Percentiles rank a stretch among this genome's conserved stretches.
Conservation (phyloP, 2,888 invertebrate genomes). For the Malthinus seriepunctatus region DNA sequence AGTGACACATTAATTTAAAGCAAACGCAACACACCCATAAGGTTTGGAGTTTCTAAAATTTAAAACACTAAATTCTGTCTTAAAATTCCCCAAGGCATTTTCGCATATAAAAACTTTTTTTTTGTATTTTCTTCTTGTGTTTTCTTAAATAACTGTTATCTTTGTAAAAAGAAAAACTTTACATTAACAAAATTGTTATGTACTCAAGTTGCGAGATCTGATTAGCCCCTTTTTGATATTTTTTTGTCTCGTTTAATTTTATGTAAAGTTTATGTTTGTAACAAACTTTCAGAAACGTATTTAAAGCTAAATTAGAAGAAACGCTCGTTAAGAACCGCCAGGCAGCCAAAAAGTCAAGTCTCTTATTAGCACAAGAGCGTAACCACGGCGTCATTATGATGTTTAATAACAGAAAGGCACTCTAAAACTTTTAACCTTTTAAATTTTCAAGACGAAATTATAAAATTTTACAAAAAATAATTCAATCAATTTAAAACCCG, state of each 20-base stretch:
- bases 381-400: slow-evolving; percentile 21
- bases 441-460: slow-evolving; percentile 12
- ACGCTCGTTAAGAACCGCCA: slow-evolving; percentile 19
- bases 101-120: slow-evolving; percentile 8
- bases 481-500: not conserved
- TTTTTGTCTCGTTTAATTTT: slow-evolving; percentile 1
- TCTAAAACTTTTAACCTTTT: slow-evolving; percentile 19
- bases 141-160: not conserved
- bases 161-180: not conserved
- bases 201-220: not conserved
- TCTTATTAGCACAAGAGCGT: slow-evolving; percentile 21
- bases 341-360: slow-evolving; percentile 18
- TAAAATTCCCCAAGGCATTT: slow-evolving; percentile 1
- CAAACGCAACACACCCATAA: not conserved
- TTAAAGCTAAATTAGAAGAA: slow-evolving; percentile 15
- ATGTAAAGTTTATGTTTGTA: slow-evolving; percentile 5
- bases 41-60: not conserved
- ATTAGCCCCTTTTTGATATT: not conserved
- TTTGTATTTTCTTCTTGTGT: slow-evolving; percentile 8
- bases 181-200: slow-evolving; percentile 5
- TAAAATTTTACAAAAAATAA: slow-evolving; percentile 13
- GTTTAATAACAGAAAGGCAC: slow-evolving; percentile 21
- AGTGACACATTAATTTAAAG: not conserved
- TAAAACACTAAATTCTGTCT: not conserved
- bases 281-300: slow-evolving; percentile 9